phyloP scores from a whole-genome alignment of 1,140 invertebrate genomes.

The Thaumatotibia leucotreta region DNA sequence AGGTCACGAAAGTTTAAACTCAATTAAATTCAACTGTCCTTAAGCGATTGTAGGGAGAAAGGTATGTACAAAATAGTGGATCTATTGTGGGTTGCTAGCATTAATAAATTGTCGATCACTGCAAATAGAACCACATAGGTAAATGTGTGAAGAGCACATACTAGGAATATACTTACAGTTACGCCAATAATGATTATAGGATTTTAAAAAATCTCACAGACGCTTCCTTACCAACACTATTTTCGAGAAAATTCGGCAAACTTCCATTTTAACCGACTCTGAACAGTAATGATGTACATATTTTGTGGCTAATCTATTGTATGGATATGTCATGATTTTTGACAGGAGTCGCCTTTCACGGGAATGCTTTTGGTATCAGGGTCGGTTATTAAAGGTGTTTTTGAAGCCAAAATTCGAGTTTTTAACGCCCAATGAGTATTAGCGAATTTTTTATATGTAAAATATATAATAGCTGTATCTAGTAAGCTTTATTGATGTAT shows the following conservation, averaged over 20 bases:
- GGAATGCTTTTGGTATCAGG: not conserved
- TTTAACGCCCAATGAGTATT: not conserved
- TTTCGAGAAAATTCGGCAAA: not conserved
- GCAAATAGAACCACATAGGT: too few species aligned
- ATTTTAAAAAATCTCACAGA: slow-evolving; percentile 11
- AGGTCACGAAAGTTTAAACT: too few species aligned
- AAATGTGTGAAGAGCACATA: too few species aligned
- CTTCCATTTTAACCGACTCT: not conserved
- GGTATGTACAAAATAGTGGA: too few species aligned
- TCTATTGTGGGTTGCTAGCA: too few species aligned
- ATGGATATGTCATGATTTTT: not conserved
- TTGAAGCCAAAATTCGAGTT: not conserved
- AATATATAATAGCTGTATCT: slow-evolving; percentile 32
- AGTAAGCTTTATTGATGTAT: slow-evolving; percentile 38
- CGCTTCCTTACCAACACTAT: slow-evolving; percentile 9
- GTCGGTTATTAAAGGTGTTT: slow-evolving; percentile 8
- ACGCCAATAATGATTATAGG: not conserved
- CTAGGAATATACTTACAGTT: not conserved
- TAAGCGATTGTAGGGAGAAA: too few species aligned
- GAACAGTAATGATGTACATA: not conserved
- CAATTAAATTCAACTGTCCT: too few species aligned
- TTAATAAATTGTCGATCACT: too few species aligned
- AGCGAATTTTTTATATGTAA: slow-evolving; percentile 25
- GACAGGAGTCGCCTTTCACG: not conserved
- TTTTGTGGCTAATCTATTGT: not conserved